These are phyloP conservation scores for Eulemur rubriventer DNA, from an alignment of 2,797 vertebrate species.

Conservation along the genomic window DNA sequence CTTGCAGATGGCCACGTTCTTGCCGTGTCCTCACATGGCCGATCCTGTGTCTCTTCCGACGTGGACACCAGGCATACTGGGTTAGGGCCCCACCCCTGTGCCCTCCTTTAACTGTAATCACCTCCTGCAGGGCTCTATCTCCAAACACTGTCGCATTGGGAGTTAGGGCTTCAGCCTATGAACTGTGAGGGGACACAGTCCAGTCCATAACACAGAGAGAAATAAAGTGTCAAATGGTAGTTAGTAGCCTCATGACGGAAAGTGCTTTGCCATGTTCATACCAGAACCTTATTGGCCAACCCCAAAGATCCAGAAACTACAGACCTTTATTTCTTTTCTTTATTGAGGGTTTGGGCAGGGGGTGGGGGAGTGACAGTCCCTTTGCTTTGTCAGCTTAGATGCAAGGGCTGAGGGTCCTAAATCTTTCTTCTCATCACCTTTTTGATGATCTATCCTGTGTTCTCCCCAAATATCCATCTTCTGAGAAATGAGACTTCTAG, in stretches of 20 bases:
- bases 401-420: not conserved
- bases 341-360: not conserved
- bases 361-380: fast-evolving
- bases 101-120: not conserved
- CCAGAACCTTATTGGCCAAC: not conserved
- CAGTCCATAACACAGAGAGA: not conserved
- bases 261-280: not conserved
- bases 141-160: not conserved
- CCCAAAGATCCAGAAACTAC: not conserved
- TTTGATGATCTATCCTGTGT: not conserved
- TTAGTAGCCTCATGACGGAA: not conserved
- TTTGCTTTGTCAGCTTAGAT: not conserved
- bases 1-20: not conserved
- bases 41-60: not conserved
- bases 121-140: not conserved
- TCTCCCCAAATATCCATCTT: not conserved
- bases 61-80: not conserved
- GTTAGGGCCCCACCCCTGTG: not conserved
- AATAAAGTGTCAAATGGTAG: not conserved
- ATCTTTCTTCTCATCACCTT: not conserved
- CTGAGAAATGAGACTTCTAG: not conserved
- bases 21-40: not conserved
- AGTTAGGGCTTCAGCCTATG: not conserved
- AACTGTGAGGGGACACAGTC: not conserved
- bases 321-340: not conserved